phyloP scores from a whole-genome alignment of 2,888 invertebrate genomes.

The Carpatolechia fugitivella region DNA sequence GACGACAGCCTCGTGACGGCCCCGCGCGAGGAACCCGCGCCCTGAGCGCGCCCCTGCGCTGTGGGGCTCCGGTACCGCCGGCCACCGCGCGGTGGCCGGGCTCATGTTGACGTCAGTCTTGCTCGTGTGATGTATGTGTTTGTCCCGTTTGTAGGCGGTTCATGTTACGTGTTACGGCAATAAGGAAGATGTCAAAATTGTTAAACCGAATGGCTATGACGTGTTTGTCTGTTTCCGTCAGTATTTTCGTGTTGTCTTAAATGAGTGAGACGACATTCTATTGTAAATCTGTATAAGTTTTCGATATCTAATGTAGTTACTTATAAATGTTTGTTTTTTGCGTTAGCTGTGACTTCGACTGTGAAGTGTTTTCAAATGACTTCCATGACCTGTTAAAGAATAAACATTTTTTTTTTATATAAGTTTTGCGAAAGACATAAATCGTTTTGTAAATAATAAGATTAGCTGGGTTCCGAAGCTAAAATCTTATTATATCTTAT shows the following conservation, averaged over 20 bases:
- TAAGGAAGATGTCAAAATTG: no score
- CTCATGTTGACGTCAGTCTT: neutral
- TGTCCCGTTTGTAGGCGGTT: neutral
- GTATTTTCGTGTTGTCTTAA: no score
- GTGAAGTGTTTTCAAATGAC: neutral
- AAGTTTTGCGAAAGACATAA: no score
- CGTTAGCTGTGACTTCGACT: no score
- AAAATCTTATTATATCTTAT: no score
- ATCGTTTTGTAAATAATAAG: no score
- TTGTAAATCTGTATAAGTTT: no score
- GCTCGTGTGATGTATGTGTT: neutral
- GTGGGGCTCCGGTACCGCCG: neutral
- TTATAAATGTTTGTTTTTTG: no score
- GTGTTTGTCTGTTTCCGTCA: neutral
- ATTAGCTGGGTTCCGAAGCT: no score
- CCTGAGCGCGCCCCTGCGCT: constrained; percentile 39
- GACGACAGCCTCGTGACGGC: constrained; percentile 72
- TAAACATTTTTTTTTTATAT: neutral
- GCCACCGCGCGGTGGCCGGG: neutral
- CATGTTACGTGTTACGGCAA: neutral
- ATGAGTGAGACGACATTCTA: no score
- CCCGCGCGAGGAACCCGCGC: constrained; percentile 47
- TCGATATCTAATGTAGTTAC: no score
- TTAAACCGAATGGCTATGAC: neutral
- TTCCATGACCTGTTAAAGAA: neutral